phyloP scores from a whole-genome alignment of 2,797 vertebrate genomes.

The Acridotheres tristis region DNA sequence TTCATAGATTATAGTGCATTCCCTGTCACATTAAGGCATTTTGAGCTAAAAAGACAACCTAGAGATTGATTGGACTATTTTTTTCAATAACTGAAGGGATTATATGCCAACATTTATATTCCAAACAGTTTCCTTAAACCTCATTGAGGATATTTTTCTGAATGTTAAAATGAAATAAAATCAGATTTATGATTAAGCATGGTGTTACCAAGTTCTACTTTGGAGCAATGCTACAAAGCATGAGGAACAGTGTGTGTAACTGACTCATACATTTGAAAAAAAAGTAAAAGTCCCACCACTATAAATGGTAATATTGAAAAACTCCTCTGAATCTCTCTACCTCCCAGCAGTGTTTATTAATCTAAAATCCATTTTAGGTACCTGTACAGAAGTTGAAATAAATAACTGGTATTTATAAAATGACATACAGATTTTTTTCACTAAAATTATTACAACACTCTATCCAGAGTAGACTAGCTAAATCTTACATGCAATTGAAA shows the following conservation, averaged over 20 bases:
- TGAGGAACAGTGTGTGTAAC: not conserved
- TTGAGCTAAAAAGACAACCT: slow-evolving; percentile 25
- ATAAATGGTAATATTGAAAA: not conserved
- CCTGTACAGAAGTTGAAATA: not conserved
- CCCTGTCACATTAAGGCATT: slow-evolving; percentile 52
- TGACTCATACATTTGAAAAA: not conserved
- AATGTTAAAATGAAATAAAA: slow-evolving; percentile 42
- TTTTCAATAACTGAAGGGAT: slow-evolving; percentile 49
- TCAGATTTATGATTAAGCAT: slow-evolving; percentile 3
- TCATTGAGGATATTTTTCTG: slow-evolving; percentile 23
- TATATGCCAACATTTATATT: slow-evolving; percentile 28
- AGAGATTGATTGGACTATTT: slow-evolving; percentile 40
- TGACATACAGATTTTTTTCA: not conserved
- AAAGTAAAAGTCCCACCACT: not conserved
- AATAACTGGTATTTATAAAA: not conserved
- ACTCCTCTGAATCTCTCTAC: not conserved
- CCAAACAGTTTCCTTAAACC: slow-evolving; percentile 1
- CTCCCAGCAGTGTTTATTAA: not conserved
- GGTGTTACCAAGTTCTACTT: not conserved
- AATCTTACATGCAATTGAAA: not conserved
- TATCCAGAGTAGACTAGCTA: not conserved
- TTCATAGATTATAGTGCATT: slow-evolving; percentile 42
- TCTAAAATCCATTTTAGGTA: not conserved
- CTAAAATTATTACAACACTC: not conserved
- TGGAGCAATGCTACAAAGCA: not conserved